Conservation (phyloP, 2,113 vertebrate genomes). For the Rhynchomys soricoides region DNA sequence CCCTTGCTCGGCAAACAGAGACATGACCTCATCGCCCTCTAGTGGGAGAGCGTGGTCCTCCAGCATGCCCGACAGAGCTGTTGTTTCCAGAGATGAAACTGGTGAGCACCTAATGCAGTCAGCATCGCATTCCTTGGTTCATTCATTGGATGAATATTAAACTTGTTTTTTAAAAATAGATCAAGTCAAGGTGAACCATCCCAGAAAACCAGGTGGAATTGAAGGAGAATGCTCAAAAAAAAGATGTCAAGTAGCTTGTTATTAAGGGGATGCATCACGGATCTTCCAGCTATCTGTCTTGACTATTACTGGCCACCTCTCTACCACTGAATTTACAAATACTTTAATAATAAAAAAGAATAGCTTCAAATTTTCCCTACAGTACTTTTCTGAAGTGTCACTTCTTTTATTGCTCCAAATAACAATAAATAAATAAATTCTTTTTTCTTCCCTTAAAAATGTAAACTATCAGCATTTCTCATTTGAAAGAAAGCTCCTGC, state of each 20-base stretch:
- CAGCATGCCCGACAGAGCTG: neutral
- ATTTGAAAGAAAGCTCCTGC: neutral
- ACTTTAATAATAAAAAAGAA: neutral
- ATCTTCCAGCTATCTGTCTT: neutral
- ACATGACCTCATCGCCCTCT: constrained; percentile 67
- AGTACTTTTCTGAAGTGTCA: neutral
- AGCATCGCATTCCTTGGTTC: neutral
- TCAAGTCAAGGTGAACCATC: constrained; percentile 7
- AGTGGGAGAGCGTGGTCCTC: neutral
- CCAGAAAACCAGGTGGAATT: neutral
- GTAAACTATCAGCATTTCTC: neutral
- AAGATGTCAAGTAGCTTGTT: neutral
- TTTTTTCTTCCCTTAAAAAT: neutral
- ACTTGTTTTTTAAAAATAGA: neutral
- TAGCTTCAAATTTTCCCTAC: neutral
- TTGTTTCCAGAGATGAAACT: neutral
- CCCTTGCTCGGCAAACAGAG: constrained; percentile 12
- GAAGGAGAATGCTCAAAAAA: neutral
- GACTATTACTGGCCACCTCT: neutral
- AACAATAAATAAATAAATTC: neutral
- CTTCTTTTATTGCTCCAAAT: neutral
- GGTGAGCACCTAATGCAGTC: neutral
- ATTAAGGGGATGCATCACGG: neutral
- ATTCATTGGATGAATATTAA: neutral
- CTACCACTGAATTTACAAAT: neutral